A percentile compares a stretch with the other conserved stretches of the same genome.
phyloP scores from a whole-genome alignment of 2,113 vertebrate species.

The Balaenoptera acutorostrata region DNA sequence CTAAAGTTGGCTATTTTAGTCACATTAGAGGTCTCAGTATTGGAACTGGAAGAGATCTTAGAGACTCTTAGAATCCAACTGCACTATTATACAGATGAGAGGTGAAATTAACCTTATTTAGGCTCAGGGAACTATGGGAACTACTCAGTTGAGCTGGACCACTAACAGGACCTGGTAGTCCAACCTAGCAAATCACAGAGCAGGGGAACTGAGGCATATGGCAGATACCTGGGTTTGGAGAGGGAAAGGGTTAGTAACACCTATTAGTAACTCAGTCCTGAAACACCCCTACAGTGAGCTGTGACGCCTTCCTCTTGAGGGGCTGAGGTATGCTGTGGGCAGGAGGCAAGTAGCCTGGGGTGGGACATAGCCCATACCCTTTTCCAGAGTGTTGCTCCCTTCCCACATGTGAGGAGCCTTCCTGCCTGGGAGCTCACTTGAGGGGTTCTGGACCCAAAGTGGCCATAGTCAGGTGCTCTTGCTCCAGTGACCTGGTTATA shows the following conservation, averaged over 20 bases:
- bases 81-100: not conserved
- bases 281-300: not conserved
- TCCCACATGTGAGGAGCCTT: not conserved
- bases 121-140: not conserved
- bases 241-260: not conserved
- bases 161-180: not conserved
- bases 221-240: not conserved
- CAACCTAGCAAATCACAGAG: not conserved
- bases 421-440: not conserved
- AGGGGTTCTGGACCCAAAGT: not conserved
- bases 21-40: not conserved
- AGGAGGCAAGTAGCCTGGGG: not conserved
- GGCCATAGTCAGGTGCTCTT: not conserved
- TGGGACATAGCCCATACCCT: not conserved
- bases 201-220: not conserved
- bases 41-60: not conserved
- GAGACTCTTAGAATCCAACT: not conserved
- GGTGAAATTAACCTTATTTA: not conserved
- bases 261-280: not conserved
- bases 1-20: not conserved
- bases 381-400: not conserved
- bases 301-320: not conserved
- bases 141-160: not conserved
- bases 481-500: not conserved
- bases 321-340: not conserved